Evolutionary conservation across 2,888 invertebrate species (phyloP).

Genomic region (Litoditis marina): DNA sequence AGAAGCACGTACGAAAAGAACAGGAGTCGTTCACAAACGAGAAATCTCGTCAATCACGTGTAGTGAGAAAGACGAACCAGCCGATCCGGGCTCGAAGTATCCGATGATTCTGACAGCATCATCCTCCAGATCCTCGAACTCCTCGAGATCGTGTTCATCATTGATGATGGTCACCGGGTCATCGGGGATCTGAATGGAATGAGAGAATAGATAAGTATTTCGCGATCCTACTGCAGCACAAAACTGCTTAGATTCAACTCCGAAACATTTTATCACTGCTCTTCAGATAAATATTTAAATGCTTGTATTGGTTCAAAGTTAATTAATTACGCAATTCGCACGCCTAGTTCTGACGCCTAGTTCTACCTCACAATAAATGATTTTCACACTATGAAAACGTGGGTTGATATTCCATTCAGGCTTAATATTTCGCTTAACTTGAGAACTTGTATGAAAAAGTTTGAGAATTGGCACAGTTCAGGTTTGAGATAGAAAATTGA

Average conservation of each 20-base stretch:
- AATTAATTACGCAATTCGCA: too few species aligned
- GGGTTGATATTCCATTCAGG: too few species aligned
- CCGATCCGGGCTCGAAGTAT: constrained; percentile 61
- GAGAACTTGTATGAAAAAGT: neutral
- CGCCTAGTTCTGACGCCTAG: too few species aligned
- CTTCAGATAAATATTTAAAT: neutral
- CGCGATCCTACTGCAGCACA: too few species aligned
- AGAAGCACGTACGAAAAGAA: too few species aligned
- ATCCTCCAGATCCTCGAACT: constrained; percentile 61
- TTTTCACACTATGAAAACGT: too few species aligned
- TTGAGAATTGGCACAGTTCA: neutral
- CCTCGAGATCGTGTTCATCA: constrained; percentile 61
- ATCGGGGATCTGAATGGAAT: constrained; percentile 59
- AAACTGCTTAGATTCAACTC: too few species aligned
- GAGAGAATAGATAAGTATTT: too few species aligned
- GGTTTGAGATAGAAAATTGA: neutral
- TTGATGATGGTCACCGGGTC: constrained; percentile 62
- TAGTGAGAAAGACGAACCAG: constrained; percentile 30
- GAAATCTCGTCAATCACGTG: neutral
- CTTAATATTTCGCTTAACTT: too few species aligned
- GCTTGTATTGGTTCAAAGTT: neutral
- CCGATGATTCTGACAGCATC: constrained; percentile 59
- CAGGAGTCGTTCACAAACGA: neutral
- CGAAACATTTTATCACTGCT: too few species aligned
- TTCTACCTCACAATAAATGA: too few species aligned